Evolutionary conservation across 30 jellyfish, hydroid and myxozoan species (phyloP).

Genomic region (Nemopilema nomurai): DNA sequence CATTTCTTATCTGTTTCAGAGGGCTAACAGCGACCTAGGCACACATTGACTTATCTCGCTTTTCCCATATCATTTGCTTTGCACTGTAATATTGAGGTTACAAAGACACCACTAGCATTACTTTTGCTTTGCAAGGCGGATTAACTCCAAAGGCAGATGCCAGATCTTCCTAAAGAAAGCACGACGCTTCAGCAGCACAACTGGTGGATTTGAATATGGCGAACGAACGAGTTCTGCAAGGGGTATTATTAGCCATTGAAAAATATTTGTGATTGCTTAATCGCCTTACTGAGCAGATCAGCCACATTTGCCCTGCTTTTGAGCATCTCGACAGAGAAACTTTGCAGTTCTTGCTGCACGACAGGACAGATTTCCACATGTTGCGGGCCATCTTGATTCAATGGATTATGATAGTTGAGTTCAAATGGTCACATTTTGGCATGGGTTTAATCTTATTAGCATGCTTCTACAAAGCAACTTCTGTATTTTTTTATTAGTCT

Average conservation of each 20-base stretch:
- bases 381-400: neutral
- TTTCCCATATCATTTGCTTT: too few relatives aligned
- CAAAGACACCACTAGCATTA: neutral
- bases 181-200: neutral
- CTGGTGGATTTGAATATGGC: neutral
- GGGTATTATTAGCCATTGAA: conserved; percentile 11
- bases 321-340: neutral
- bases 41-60: too few relatives aligned
- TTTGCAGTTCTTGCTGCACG: neutral
- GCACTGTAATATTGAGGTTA: too few relatives aligned
- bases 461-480: neutral
- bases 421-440: neutral
- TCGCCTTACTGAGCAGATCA: conserved; percentile 34
- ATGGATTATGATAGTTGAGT: neutral
- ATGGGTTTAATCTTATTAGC: neutral
- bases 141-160: neutral
- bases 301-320: conserved; percentile 17
- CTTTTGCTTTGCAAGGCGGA: neutral
- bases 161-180: neutral
- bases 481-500: neutral
- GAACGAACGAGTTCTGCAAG: conserved; percentile 12
- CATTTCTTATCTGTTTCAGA: too few relatives aligned
- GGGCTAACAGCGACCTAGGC: too few relatives aligned
- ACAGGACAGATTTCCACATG: neutral
- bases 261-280: conserved; percentile 10